Evolutionary conservation across 2,113 vertebrate species (phyloP).

Genomic region (Bufo gargarizans): DNA sequence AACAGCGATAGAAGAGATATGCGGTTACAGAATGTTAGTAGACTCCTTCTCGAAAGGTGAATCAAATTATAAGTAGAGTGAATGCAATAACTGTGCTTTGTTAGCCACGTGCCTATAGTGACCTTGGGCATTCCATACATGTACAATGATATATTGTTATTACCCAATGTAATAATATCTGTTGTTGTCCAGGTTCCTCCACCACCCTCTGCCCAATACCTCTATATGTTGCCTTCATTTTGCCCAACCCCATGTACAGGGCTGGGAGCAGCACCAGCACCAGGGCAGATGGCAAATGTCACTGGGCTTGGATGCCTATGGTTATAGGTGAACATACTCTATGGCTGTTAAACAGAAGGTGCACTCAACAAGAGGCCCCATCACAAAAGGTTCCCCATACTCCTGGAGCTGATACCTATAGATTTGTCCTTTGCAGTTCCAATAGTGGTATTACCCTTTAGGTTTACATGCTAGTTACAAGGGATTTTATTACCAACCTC

Average conservation of each 20-base stretch:
- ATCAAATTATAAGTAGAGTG: background rate
- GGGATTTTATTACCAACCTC: background rate
- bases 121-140: background rate
- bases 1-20: slow-evolving; percentile 39
- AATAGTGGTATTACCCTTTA: too few relatives aligned
- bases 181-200: background rate
- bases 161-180: background rate
- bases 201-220: too few relatives aligned
- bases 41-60: background rate
- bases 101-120: background rate
- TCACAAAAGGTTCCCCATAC: background rate
- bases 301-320: background rate
- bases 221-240: background rate
- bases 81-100: background rate
- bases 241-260: background rate
- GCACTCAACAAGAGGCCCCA: too few relatives aligned
- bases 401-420: background rate
- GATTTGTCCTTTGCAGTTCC: background rate
- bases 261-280: background rate
- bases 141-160: too few relatives aligned
- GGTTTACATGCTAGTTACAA: too few relatives aligned
- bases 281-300: too few relatives aligned
- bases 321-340: background rate
- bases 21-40: slow-evolving; percentile 1
- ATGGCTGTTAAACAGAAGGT: too few relatives aligned